These are phyloP conservation scores for Lordiphosa stackelbergi DNA, from an alignment of 1,140 invertebrate species.

Conservation along the genomic window DNA sequence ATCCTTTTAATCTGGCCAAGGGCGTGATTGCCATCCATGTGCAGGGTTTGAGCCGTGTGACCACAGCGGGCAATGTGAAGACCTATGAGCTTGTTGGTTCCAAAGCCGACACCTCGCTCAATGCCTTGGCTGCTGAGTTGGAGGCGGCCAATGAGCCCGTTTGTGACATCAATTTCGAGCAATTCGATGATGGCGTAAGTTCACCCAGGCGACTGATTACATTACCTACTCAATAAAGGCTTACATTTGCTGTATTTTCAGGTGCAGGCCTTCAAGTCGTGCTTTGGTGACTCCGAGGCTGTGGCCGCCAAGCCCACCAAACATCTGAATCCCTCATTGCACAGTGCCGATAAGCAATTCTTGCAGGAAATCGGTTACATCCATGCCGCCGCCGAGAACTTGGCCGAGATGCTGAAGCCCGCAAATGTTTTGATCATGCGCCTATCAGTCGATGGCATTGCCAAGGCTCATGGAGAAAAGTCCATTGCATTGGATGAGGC, in stretches of 20 bases:
- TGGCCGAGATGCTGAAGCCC: constrained; percentile 53
- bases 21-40: constrained; percentile 86
- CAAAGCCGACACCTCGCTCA: constrained; percentile 40
- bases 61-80: constrained; percentile 77
- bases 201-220: neutral
- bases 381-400: constrained; percentile 80
- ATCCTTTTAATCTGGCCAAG: constrained; percentile 88
- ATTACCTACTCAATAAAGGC: too few relatives aligned
- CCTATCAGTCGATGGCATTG: constrained; percentile 59
- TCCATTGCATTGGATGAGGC: constrained; percentile 84
- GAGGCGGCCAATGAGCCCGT: constrained; percentile 56
- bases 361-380: constrained; percentile 82
- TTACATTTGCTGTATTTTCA: constrained; percentile 38
- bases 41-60: constrained; percentile 82
- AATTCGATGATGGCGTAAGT: constrained; percentile 82
- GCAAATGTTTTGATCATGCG: constrained; percentile 56
- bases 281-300: constrained; percentile 79
- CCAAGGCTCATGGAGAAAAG: constrained; percentile 81
- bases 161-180: constrained; percentile 82
- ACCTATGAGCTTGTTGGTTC: constrained; percentile 55
- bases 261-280: constrained; percentile 74
- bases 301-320: constrained; percentile 76
- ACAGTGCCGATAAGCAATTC: constrained; percentile 83
- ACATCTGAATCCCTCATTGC: constrained; percentile 79
- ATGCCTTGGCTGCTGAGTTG: constrained; percentile 47